Conservation (phyloP, 2,888 invertebrate species). For the Azorinus chamasolen region DNA sequence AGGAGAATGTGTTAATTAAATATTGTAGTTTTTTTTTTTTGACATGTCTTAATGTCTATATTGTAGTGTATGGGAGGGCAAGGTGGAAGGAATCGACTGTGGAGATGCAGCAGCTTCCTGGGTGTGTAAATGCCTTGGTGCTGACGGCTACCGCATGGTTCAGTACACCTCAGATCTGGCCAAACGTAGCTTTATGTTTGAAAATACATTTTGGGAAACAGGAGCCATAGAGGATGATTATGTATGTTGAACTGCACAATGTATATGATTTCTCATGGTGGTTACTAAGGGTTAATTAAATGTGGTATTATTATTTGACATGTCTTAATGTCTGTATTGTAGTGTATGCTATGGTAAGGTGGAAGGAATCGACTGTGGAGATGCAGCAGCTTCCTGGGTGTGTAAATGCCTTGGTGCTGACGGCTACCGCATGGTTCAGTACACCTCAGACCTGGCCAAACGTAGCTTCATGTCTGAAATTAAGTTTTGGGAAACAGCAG, state of each 20-base stretch:
- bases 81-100: constrained; percentile 77
- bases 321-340: too few species aligned
- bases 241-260: too few species aligned
- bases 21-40: too few species aligned
- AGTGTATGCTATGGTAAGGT: constrained; percentile 51
- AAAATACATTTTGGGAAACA: constrained; percentile 66
- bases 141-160: constrained; percentile 67
- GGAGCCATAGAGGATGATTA: constrained; percentile 64
- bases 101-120: constrained; percentile 78
- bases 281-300: too few species aligned
- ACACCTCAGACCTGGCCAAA: constrained; percentile 61
- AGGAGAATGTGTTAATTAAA: too few species aligned
- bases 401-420: constrained; percentile 69
- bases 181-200: constrained; percentile 61
- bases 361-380: constrained; percentile 80
- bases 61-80: constrained; percentile 24
- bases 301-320: too few species aligned
- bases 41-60: too few species aligned
- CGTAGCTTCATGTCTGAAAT: constrained; percentile 58
- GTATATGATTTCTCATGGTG: too few species aligned
- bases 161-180: constrained; percentile 63
- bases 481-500: constrained; percentile 68
- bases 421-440: constrained; percentile 68
- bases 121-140: constrained; percentile 74
- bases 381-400: constrained; percentile 78